phyloP scores from a whole-genome alignment of 1,140 invertebrate genomes.

The Drosophila yakuba region DNA sequence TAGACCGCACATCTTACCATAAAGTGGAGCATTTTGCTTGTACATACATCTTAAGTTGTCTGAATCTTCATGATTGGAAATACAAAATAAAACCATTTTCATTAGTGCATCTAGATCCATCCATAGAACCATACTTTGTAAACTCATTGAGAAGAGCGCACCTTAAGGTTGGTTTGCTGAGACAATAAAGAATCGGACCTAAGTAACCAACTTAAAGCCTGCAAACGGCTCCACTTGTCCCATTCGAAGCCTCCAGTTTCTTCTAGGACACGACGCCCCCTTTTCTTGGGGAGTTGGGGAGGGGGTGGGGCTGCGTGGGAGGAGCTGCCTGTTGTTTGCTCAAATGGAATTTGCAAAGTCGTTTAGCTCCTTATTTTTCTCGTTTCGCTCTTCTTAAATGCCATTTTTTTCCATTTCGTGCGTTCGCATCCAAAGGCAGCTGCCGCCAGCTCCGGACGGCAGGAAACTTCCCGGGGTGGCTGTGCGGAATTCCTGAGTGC shows the following conservation, averaged over 20 bases:
- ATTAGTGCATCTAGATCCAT: too few relatives aligned
- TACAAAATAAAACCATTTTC: too few relatives aligned
- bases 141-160: too few relatives aligned
- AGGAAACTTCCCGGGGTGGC: slow-evolving; percentile 57
- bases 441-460: slow-evolving; percentile 51
- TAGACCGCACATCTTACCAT: too few relatives aligned
- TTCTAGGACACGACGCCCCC: slow-evolving; percentile 1
- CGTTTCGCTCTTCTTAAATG: slow-evolving; percentile 83
- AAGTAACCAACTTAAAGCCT: slow-evolving; percentile 46
- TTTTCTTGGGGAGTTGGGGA: not conserved
- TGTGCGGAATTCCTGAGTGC: slow-evolving; percentile 74
- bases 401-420: slow-evolving; percentile 82
- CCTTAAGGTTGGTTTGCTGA: not conserved
- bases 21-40: too few relatives aligned
- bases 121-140: too few relatives aligned
- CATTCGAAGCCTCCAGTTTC: slow-evolving; percentile 15
- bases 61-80: too few relatives aligned
- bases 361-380: slow-evolving; percentile 82
- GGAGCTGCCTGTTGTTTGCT: slow-evolving; percentile 74
- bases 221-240: slow-evolving; percentile 37
- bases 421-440: slow-evolving; percentile 75
- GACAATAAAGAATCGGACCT: slow-evolving; percentile 25
- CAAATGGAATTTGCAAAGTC: slow-evolving; percentile 83
- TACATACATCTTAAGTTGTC: too few relatives aligned
- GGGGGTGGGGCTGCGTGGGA: slow-evolving; percentile 16